phyloP scores from a whole-genome alignment of 2,797 vertebrate species.

The Phalloptychus januarius region DNA sequence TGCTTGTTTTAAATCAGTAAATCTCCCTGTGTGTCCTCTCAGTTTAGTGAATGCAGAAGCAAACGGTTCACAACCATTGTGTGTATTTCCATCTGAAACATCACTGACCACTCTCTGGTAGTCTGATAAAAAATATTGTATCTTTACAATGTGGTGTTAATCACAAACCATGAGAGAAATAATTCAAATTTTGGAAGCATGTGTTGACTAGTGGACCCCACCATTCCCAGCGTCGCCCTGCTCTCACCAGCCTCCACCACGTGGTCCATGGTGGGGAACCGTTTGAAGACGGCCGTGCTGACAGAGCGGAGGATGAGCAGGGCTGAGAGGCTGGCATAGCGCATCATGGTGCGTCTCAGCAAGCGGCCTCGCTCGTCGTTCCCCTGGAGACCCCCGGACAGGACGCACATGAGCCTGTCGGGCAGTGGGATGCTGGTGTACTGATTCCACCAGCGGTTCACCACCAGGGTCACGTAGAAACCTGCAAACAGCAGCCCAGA shows the following conservation, averaged over 20 bases:
- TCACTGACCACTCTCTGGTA: not conserved
- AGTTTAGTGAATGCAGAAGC: not conserved
- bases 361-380: conserved; percentile 85
- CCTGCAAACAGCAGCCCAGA: conserved; percentile 68
- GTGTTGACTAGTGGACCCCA: not conserved
- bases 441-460: conserved; percentile 93
- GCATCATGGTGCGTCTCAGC: conserved; percentile 88
- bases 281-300: conserved; percentile 88
- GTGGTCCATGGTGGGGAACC: conserved; percentile 90
- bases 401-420: conserved; percentile 86
- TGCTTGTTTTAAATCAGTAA: not conserved
- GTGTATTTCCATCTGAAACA: not conserved
- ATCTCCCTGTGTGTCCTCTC: not conserved
- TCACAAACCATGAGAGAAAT: not conserved
- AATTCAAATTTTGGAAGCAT: not conserved
- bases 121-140: not conserved
- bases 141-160: not conserved
- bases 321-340: conserved; percentile 85
- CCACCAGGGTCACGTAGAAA: conserved; percentile 91
- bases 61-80: not conserved
- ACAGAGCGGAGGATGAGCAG: conserved; percentile 89
- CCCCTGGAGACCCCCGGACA: conserved; percentile 85
- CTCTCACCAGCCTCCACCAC: conserved; percentile 88
- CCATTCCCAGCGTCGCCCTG: not conserved
- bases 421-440: conserved; percentile 88